Evolutionary conservation across 2,113 vertebrate genomes (phyloP).

Genomic region (Zootoca vivipara): DNA sequence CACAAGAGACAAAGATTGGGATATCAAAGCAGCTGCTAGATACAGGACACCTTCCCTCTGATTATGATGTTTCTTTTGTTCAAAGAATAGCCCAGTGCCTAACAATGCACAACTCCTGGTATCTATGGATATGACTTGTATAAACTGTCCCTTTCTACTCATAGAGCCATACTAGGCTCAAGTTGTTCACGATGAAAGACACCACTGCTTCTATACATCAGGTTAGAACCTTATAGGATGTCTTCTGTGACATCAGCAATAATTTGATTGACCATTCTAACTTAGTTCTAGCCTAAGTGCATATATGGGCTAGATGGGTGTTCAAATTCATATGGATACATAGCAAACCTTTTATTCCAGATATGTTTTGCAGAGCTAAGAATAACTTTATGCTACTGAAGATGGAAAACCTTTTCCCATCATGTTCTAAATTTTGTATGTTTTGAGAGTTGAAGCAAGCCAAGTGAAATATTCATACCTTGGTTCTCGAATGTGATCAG

Average conservation of each 20-base stretch:
- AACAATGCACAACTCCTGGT: not conserved
- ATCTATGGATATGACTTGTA: not conserved
- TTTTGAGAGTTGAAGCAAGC: slow-evolving; percentile 14
- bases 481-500: too few relatives aligned
- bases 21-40: not conserved
- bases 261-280: not conserved
- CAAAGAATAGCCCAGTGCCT: not conserved
- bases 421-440: not conserved
- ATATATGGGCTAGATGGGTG: not conserved
- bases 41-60: not conserved
- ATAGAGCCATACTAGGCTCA: not conserved
- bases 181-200: not conserved
- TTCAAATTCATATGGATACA: not conserved
- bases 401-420: not conserved
- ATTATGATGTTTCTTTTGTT: not conserved
- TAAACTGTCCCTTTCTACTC: not conserved
- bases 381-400: not conserved
- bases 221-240: not conserved
- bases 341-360: not conserved
- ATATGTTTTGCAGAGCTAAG: not conserved
- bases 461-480: not conserved
- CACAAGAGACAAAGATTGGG: not conserved
- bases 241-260: not conserved
- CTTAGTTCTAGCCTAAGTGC: not conserved
- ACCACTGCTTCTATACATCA: not conserved